These are phyloP conservation scores for Scalopus aquaticus DNA, from an alignment of 2,113 vertebrate genomes.

Conservation along the genomic window DNA sequence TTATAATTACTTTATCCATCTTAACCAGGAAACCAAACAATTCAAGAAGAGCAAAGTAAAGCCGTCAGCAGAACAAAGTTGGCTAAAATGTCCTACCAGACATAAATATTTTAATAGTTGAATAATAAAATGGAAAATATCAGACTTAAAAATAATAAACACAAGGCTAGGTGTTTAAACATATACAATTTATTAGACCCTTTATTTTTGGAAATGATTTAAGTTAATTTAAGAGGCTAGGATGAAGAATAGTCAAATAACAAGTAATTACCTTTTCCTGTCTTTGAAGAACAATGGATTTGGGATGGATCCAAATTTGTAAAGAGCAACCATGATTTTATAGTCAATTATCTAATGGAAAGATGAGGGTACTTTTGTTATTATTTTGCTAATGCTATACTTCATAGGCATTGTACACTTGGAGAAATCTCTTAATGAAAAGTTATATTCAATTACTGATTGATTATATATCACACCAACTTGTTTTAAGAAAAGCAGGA, in stretches of 20 bases:
- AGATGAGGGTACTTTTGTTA: neutral
- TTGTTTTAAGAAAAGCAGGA: conserved; percentile 73
- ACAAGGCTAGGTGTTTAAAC: neutral
- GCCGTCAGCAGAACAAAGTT: conserved; percentile 36
- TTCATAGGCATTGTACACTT: conserved; percentile 54
- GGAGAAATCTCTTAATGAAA: conserved; percentile 77
- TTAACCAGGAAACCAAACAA: conserved; percentile 77
- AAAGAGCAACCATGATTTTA: conserved; percentile 76
- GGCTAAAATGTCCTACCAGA: neutral
- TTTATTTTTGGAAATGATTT: conserved; percentile 82
- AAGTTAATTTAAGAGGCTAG: conserved; percentile 75
- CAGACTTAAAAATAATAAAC: conserved; percentile 33
- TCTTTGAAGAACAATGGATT: conserved; percentile 86
- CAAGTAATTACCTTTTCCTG: conserved; percentile 84
- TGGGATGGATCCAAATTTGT: conserved; percentile 80
- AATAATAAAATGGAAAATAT: conserved; percentile 48
- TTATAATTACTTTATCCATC: conserved; percentile 73
- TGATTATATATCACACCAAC: conserved; percentile 62
- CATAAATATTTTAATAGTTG: conserved; percentile 37
- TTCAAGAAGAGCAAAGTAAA: conserved; percentile 41
- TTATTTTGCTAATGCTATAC: conserved; percentile 2
- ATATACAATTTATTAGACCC: conserved; percentile 67
- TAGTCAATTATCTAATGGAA: conserved; percentile 60
- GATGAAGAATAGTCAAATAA: conserved; percentile 81
- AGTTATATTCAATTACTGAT: conserved; percentile 82